A percentile compares a stretch with the other conserved stretches of the same genome.
These are phyloP conservation scores for Lophochroa leadbeateri DNA, from an alignment of 2,113 vertebrate species.

Conservation along the genomic window DNA sequence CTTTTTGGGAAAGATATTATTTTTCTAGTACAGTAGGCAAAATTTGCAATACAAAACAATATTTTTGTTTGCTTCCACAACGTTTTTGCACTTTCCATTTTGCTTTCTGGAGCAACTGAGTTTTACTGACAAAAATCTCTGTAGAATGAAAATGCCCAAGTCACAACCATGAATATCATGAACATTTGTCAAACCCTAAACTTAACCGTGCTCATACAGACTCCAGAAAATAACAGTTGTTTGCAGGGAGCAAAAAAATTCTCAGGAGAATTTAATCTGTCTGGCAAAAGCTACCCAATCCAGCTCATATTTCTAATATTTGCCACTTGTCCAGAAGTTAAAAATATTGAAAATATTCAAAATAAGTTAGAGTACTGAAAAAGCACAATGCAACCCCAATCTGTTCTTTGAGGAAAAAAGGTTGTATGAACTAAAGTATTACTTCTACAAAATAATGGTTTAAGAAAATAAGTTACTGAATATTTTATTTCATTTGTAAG, in stretches of 20 bases:
- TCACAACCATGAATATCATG: background rate
- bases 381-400: background rate
- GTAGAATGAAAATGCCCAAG: background rate
- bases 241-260: background rate
- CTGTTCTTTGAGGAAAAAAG: background rate
- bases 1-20: background rate
- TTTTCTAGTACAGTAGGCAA: background rate
- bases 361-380: background rate
- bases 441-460: background rate
- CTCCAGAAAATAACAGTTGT: background rate
- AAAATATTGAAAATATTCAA: conserved; percentile 45
- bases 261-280: background rate
- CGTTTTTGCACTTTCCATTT: background rate
- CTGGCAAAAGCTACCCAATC: background rate
- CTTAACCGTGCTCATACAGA: background rate
- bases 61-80: background rate
- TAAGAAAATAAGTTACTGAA: background rate
- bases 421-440: background rate
- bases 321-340: conserved; percentile 18
- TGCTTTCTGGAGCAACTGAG: background rate
- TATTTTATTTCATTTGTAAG: background rate
- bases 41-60: background rate
- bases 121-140: background rate
- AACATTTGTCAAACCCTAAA: conserved; percentile 1
- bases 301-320: conserved; percentile 43